Evolutionary conservation across 2,888 invertebrate genomes (phyloP), one percentile per base, ranked within the genome.

Genomic region (Pristionchus maxplancki): DNA sequence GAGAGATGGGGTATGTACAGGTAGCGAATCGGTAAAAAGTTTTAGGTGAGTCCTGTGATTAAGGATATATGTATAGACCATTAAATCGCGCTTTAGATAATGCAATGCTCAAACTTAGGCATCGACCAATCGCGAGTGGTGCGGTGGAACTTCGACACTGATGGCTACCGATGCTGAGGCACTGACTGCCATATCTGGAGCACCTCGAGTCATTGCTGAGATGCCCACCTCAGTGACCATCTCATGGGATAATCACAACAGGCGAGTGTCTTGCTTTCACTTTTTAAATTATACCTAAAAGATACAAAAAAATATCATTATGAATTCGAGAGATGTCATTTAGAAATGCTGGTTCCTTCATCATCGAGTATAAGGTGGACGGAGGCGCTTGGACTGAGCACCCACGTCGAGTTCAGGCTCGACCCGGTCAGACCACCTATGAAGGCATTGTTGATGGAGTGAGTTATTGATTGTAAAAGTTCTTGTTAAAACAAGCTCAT

Each of bases 361-460:
- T 94, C 50, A 92, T 95, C 40, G 94, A 94, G 88, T 94, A 94
- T 89, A 90, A 92, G 40, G 24, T 92, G 58, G 93, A 92, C 50
- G 93, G 91, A 58, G 94, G 93, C 37, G 93, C 92, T 13, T 94
- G 95, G 95, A 93, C 92, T 50, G 92, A 92, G 74, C 90, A 91
- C 88, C 92, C 91, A 15, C 90, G 93, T 31, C 91, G 92, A 17
- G 91, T 94, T 13, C 94, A 94, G 13, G 93, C 93, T 74, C 89
- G 91, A 71, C 92, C 91, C 44, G 93, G 93, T 11, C 91, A 93
- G 48, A 91, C 89, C 81, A 91, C 91, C 67, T 94, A 93, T 91
- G 91, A 92, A 31, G 90, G 93, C 40, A 92, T 93, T 40, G 93
- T 95, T 74, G 90, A 91, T 58, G 90, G 90, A 28, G 82, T 89